Base-by-base conservation (phyloP, 92 coral and sea anemone genomes). In the Epizoanthus stellaris region DNA sequence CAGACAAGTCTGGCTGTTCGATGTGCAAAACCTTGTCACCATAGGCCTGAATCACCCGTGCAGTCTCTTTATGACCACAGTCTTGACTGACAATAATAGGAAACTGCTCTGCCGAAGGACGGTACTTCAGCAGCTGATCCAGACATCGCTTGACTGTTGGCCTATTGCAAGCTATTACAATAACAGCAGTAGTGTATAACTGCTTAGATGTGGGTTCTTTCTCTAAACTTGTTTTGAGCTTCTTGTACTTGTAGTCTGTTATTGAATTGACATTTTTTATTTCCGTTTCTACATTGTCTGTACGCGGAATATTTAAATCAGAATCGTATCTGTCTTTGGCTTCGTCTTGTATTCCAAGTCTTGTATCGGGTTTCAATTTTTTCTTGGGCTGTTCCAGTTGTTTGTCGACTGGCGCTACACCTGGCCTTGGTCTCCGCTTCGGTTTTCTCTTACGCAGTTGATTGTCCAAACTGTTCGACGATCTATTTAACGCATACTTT, bases 71-170 rank as follows among this genome's bases (percentile, higher is more conserved):
- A 66, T 97, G 91, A 1, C 99, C 99, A 85, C 99, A 97, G 61
- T 97, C 99, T 64, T 97, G 99, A 73, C 99, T 97, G 1, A 97
- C 98, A 54, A 94, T 80, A 59, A 97, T 91, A 0, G 99, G 99
- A 77, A 95, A 97, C 80, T 81, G 91, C 23, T 88, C 87, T 23
- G 90, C 85, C 30, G 99, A 93, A 5, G 98, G 95, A 38, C 97
- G 92, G 82, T 97, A 91, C 71, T 94, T 84, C 13, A 97, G 81
- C 54, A 97, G 79, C 11, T 85, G 90, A 84, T 95, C 96, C 30
- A 97, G 47, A 85, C 98, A 95, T 1, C 99, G 92, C 75, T 86
- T 92, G 0, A 97, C 93, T n/a, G 94, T 83, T 20, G 97, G 98
- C 65, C 99, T 86, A 64, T 97, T 97, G 71, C 99, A 97, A 0